Conservation (phyloP, 2,888 invertebrate species). For the Marronus borbonicus region DNA sequence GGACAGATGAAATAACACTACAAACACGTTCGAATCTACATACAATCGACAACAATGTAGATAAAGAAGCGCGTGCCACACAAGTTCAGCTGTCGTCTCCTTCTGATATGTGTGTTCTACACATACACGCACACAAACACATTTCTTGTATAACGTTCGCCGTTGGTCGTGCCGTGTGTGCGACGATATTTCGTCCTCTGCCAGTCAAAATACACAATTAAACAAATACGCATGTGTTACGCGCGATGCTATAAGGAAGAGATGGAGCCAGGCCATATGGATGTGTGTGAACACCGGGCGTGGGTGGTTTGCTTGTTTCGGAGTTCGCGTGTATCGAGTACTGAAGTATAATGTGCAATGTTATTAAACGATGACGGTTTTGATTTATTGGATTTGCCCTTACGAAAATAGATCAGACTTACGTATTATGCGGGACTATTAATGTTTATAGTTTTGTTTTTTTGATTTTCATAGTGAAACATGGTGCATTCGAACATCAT, state of each 20-base stretch:
- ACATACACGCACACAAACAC: background rate
- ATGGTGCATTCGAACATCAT: too few species aligned
- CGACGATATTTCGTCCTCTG: conserved; percentile 38
- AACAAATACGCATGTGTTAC: conserved; percentile 40
- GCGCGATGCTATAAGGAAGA: conserved; percentile 12
- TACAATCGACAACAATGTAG: conserved; percentile 43
- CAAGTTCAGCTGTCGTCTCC: conserved; percentile 46
- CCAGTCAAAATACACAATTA: conserved; percentile 48
- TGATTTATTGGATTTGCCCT: background rate
- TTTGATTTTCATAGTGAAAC: too few species aligned
- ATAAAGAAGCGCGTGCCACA: conserved; percentile 49
- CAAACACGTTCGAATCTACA: conserved; percentile 4
- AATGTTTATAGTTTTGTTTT: too few species aligned
- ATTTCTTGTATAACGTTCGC: conserved; percentile 40
- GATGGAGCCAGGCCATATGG: conserved; percentile 36
- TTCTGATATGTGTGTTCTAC: conserved; percentile 20
- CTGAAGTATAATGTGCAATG: background rate
- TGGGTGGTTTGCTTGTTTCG: conserved; percentile 32
- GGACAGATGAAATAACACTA: conserved; percentile 43
- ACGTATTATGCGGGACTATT: background rate
- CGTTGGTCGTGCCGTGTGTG: background rate
- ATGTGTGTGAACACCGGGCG: conserved; percentile 19
- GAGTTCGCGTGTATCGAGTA: background rate
- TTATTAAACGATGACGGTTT: conserved; percentile 7
- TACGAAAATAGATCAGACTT: conserved; percentile 6